These are phyloP conservation scores for Pammene fasciana DNA, from an alignment of 2,888 invertebrate genomes.

Conservation along the genomic window DNA sequence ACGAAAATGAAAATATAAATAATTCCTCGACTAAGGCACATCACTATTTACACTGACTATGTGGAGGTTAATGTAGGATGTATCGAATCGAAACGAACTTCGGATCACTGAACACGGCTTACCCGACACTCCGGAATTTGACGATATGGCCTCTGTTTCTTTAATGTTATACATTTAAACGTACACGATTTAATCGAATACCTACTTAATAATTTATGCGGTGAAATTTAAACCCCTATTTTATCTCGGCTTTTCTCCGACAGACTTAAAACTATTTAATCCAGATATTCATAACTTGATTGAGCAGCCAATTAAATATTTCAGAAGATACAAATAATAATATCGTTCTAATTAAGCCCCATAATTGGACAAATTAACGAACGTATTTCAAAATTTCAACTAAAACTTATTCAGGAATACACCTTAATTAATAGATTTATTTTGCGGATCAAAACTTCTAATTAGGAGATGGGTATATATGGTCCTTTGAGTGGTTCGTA, in stretches of 20 bases:
- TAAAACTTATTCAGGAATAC: slow-evolving; percentile 22
- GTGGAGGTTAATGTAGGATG: slow-evolving; percentile 43
- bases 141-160: slow-evolving; percentile 22
- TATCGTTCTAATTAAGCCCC: slow-evolving; percentile 27
- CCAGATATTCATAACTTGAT: slow-evolving; percentile 26
- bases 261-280: slow-evolving; percentile 5
- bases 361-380: slow-evolving; percentile 39
- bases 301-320: slow-evolving; percentile 34
- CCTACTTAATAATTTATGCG: not conserved
- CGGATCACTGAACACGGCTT: slow-evolving; percentile 36
- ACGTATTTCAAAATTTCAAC: slow-evolving; percentile 36
- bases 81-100: slow-evolving; percentile 35
- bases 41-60: slow-evolving; percentile 39
- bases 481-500: slow-evolving; percentile 14
- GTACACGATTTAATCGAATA: not conserved
- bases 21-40: not conserved
- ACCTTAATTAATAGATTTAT: slow-evolving; percentile 13
- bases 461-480: not conserved
- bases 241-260: slow-evolving; percentile 8
- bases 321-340: slow-evolving; percentile 27
- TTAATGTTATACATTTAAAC: slow-evolving; percentile 2
- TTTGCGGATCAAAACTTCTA: slow-evolving; percentile 9
- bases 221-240: slow-evolving; percentile 11
- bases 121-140: slow-evolving; percentile 24
- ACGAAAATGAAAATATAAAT: too few relatives aligned